Conservation (phyloP, 2,113 vertebrate species). For the Hepsetus odoe region DNA sequence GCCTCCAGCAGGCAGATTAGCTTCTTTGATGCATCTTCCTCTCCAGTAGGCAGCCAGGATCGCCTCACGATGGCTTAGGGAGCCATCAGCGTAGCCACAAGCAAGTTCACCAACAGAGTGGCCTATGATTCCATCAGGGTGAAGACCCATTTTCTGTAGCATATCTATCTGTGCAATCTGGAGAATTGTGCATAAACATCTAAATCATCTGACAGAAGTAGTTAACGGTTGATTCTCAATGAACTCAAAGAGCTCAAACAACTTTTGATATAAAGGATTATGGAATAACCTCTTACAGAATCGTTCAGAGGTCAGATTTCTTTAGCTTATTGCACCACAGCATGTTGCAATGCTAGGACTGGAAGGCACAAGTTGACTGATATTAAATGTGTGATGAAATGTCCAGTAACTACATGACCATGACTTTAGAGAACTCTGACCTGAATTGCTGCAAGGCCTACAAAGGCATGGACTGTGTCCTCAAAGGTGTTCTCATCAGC, state of each 20-base stretch:
- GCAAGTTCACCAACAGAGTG: constrained; percentile 95
- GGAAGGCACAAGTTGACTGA: neutral
- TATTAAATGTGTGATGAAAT: neutral
- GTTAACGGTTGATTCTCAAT: too few species aligned
- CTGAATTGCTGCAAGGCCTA: constrained; percentile 93
- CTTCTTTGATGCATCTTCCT: constrained; percentile 90
- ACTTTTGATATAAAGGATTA: neutral
- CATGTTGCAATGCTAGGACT: neutral
- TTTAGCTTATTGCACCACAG: neutral
- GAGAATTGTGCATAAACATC: neutral
- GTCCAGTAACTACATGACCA: neutral
- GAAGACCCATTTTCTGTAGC: constrained; percentile 83
- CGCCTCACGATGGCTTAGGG: constrained; percentile 85
- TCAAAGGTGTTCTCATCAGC: constrained; percentile 85
- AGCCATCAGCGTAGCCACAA: constrained; percentile 93
- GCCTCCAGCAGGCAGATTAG: constrained; percentile 83
- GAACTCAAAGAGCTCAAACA: too few species aligned
- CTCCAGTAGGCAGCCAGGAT: constrained; percentile 92
- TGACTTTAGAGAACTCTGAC: constrained; percentile 61
- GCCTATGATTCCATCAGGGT: constrained; percentile 90
- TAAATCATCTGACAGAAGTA: neutral
- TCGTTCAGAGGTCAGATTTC: neutral
- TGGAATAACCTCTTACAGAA: neutral
- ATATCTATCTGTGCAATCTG: constrained; percentile 94
- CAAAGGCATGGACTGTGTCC: constrained; percentile 85